Conservation (phyloP, 1,140 invertebrate species). For the Druon quercuslanigerum region DNA sequence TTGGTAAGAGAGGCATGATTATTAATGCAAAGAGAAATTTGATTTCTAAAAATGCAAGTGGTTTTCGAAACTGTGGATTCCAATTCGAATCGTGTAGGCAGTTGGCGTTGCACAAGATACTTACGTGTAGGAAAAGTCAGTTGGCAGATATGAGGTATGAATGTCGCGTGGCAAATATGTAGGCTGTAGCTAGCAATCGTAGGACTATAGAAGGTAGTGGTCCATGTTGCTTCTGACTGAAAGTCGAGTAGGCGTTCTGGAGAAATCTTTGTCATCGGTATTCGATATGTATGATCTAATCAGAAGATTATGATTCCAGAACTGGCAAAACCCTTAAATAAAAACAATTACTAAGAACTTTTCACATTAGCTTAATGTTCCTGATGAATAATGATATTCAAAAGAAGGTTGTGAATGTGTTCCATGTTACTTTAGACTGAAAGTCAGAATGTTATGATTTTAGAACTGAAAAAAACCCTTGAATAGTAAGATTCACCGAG, state of each 20-base stretch:
- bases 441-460: background rate
- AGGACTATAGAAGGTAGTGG: slow-evolving; percentile 56
- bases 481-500: too few species aligned
- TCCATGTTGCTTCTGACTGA: slow-evolving; percentile 29
- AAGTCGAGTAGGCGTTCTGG: slow-evolving; percentile 35
- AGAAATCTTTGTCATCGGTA: slow-evolving; percentile 40
- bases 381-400: too few species aligned
- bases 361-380: too few species aligned
- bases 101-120: slow-evolving; percentile 1
- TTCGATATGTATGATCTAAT: background rate
- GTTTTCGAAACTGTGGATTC: background rate
- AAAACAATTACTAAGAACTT: too few species aligned
- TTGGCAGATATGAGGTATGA: slow-evolving; percentile 33
- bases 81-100: background rate
- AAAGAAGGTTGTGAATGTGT: background rate
- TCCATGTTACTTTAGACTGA: slow-evolving; percentile 25
- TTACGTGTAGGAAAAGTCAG: slow-evolving; percentile 14
- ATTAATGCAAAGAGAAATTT: background rate
- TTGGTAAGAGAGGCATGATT: too few species aligned
- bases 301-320: background rate
- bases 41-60: background rate
- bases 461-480: background rate
- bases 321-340: background rate
- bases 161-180: slow-evolving; percentile 60
- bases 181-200: slow-evolving; percentile 50